Base-by-base conservation (phyloP, 2,113 vertebrate species). In the Oryzias woworae region DNA sequence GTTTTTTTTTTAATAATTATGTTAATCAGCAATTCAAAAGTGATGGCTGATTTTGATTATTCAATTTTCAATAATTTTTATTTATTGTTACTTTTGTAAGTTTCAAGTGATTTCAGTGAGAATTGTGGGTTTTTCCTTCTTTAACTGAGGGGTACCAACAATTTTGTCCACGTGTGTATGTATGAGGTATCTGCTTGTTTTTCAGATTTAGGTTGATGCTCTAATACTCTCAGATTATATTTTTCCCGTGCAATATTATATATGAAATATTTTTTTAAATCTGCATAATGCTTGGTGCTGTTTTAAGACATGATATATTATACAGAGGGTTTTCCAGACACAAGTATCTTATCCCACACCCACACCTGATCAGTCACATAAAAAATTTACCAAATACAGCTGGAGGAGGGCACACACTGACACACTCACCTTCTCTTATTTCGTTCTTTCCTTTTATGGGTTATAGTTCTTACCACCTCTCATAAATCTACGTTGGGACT, bases 261-360 rank as follows among this genome's bases (percentile, higher is more conserved):
- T 75, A 63, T 1, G 57, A 75, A 75, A 68, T 59, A 65, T 77
- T 73, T 64, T 77, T 80, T 74, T 77, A 80, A 67, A 60, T 64
- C 14, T 43, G 62, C 77, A 72, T 82, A 58, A n/a, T 69, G 82
- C 82, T 89, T 84, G 85, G 75, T 71, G 77, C 85, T 80, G 72
- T 84, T 64, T 62, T 68, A 69, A 75, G 76, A 66, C 74, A 3
- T 85, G 84, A 87, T 81, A 77, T 84, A 86, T 17, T 72, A 85
- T 47, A 53, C 58, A 3, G 13, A 66, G 62, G 76, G 75, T 85
- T 84, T 76, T 81, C 69, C 73, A 63, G 67, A 69, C 80, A 66
- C 4, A 24, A 73, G 73, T 76, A 73, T 75, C 77, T 78, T 66
- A 71, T 50, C 54, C 41, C 66, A 53, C 73, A 76, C 54, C 41